Conservation (phyloP, 2,888 invertebrate species). For the Cylloceria caligata region DNA sequence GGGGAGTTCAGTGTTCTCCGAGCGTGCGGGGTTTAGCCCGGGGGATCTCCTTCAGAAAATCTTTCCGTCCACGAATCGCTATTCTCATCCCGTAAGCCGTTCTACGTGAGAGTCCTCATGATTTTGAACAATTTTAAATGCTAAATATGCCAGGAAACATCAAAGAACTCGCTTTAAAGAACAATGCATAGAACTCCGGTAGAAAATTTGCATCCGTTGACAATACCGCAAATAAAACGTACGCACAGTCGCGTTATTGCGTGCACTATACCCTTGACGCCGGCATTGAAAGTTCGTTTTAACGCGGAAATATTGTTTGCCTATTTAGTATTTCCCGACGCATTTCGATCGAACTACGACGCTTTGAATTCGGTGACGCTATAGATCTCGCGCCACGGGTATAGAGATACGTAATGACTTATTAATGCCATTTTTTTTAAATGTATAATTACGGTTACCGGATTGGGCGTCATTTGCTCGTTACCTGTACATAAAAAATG, state of each 20-base stretch:
- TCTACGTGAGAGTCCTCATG: slow-evolving; percentile 23
- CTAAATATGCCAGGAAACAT: slow-evolving; percentile 16
- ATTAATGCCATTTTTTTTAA: background rate
- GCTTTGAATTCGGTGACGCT: background rate
- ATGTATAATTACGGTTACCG: too few relatives aligned
- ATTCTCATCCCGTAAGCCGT: slow-evolving; percentile 19
- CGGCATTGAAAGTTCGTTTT: background rate
- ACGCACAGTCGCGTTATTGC: background rate
- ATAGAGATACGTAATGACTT: background rate
- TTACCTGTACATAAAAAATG: too few relatives aligned
- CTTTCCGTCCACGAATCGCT: slow-evolving; percentile 21
- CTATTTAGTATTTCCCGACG: too few relatives aligned
- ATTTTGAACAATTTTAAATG: slow-evolving; percentile 14
- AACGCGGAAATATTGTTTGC: too few relatives aligned
- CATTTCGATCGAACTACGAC: background rate
- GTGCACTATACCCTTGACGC: background rate
- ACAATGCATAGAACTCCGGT: slow-evolving; percentile 7
- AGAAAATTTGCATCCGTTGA: background rate
- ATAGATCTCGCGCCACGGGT: background rate
- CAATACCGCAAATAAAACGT: background rate
- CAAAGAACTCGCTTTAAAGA: background rate
- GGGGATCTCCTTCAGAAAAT: slow-evolving; percentile 20
- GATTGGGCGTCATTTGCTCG: too few relatives aligned
- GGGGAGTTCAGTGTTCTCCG: slow-evolving; percentile 22
- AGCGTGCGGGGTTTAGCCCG: background rate